A percentile compares a stretch with the other conserved stretches of the same genome.
Conservation (phyloP, 2,113 vertebrate genomes). For the Argyrosomus japonicus region DNA sequence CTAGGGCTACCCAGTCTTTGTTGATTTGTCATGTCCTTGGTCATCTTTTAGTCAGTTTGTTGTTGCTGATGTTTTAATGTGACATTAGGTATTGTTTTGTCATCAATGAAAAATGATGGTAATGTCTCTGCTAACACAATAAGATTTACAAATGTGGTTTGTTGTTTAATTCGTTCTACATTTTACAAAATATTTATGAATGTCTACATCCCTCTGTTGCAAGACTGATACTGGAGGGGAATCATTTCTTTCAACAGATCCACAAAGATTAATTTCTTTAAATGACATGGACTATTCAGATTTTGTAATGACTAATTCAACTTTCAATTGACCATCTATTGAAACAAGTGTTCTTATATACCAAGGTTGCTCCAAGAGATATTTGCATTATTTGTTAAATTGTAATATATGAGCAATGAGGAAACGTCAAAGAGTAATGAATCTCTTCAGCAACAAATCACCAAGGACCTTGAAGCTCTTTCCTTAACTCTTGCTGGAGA, state of each 20-base stretch:
- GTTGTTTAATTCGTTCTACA: not conserved
- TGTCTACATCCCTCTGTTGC: not conserved
- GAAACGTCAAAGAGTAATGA: constrained; percentile 29
- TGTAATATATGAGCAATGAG: constrained; percentile 44
- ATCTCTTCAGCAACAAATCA: constrained; percentile 28
- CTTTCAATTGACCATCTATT: not conserved
- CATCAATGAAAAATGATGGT: not conserved
- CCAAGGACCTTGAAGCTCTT: constrained; percentile 43
- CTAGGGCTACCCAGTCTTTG: not conserved
- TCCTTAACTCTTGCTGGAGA: constrained; percentile 28
- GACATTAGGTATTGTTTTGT: not conserved
- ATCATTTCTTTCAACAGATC: not conserved
- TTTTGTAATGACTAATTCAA: not conserved
- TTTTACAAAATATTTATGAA: too few species aligned
- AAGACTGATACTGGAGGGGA: not conserved
- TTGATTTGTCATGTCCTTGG: not conserved
- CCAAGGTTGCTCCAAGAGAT: not conserved
- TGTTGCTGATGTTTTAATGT: not conserved
- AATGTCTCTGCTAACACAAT: not conserved
- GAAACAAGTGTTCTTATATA: not conserved
- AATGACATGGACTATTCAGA: too few species aligned
- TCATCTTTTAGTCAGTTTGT: not conserved
- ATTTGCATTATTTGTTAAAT: constrained; percentile 17
- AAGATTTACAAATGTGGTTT: not conserved
- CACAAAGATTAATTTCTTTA: not conserved